Evolutionary conservation across 2,888 invertebrate genomes (phyloP).

Genomic region (Synergus laeviventris): DNA sequence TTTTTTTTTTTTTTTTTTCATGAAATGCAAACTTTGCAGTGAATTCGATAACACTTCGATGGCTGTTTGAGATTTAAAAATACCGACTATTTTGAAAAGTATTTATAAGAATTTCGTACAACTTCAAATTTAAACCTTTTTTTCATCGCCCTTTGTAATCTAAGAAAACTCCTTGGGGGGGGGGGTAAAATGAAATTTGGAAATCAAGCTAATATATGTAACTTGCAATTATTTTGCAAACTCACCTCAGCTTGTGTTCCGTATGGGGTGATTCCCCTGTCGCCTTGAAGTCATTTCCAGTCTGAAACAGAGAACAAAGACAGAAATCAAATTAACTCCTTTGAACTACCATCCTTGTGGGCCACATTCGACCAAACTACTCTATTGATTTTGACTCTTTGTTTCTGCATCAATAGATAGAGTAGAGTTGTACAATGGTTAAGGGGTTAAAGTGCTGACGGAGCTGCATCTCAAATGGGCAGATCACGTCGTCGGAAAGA

Average conservation of each 20-base stretch:
- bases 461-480: slow-evolving; percentile 3
- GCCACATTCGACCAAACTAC: not conserved
- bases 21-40: not conserved
- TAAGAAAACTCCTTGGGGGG: not conserved
- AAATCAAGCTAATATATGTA: not conserved
- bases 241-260: slow-evolving; percentile 65
- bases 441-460: slow-evolving; percentile 18
- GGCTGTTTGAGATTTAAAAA: not conserved
- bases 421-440: slow-evolving; percentile 4
- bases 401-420: slow-evolving; percentile 11
- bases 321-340: not conserved
- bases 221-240: not conserved
- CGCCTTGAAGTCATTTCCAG: slow-evolving; percentile 62
- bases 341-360: not conserved
- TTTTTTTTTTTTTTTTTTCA: not conserved
- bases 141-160: too few species aligned
- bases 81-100: not conserved
- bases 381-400: slow-evolving; percentile 15
- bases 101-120: not conserved
- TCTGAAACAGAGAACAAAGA: slow-evolving; percentile 58
- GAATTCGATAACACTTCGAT: not conserved
- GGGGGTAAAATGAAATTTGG: not conserved
- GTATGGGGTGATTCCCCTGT: slow-evolving; percentile 59
- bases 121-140: too few species aligned
- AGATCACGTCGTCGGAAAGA: slow-evolving; percentile 12